Conservation (phyloP, 2,113 vertebrate genomes). For the Carollia perspicillata region DNA sequence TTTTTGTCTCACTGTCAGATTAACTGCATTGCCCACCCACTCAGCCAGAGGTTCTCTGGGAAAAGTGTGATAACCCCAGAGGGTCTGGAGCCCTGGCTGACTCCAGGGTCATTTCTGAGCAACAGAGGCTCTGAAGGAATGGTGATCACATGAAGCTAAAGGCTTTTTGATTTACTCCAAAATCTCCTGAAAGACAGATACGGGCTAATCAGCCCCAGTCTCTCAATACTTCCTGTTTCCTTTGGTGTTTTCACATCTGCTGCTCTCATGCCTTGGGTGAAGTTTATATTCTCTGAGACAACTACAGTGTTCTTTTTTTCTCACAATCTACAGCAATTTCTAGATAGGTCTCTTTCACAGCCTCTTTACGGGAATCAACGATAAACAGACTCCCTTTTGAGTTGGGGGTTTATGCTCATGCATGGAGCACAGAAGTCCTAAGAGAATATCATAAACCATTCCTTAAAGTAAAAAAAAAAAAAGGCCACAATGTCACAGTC, state of each 20-base stretch:
- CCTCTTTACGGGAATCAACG: background rate
- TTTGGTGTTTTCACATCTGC: background rate
- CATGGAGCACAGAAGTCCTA: background rate
- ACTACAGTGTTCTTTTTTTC: background rate
- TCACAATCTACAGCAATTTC: slow-evolving; percentile 10
- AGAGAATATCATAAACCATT: background rate
- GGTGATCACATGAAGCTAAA: background rate
- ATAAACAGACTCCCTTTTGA: background rate
- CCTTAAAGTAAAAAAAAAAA: background rate
- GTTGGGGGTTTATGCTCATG: background rate
- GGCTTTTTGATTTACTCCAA: background rate
- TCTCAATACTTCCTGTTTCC: slow-evolving; percentile 53
- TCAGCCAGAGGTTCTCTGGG: background rate
- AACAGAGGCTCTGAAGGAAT: background rate
- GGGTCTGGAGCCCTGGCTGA: background rate
- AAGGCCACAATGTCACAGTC: background rate
- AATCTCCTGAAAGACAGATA: slow-evolving; percentile 26
- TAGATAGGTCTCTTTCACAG: background rate
- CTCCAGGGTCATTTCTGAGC: background rate
- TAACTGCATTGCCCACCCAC: background rate
- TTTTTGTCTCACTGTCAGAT: background rate
- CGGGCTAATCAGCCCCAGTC: background rate
- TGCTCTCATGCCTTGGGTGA: background rate
- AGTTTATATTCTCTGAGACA: slow-evolving; percentile 20
- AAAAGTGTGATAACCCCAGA: background rate